Conservation (phyloP, 2,888 invertebrate species). For the Chromoteleia sp. region DNA sequence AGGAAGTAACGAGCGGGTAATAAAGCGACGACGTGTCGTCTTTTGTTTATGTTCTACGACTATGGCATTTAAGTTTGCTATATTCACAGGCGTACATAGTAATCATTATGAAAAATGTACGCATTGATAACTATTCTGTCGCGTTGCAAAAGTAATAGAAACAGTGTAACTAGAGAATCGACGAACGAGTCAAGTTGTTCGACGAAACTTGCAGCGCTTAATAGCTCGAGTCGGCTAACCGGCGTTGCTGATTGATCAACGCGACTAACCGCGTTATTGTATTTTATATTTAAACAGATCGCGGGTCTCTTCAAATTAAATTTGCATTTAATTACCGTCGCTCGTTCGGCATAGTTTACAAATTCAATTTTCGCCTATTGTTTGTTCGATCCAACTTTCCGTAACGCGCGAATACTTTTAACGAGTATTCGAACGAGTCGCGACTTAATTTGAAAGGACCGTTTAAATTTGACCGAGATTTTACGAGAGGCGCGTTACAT, state of each 20-base stretch:
- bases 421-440: too few species aligned
- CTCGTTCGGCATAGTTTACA: too few species aligned
- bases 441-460: too few species aligned
- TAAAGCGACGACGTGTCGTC: too few species aligned
- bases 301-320: not conserved
- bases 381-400: too few species aligned
- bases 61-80: too few species aligned
- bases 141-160: not conserved
- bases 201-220: slow-evolving; percentile 13
- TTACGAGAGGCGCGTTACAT: not conserved
- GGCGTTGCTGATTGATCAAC: slow-evolving; percentile 3
- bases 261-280: not conserved
- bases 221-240: not conserved
- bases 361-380: too few species aligned
- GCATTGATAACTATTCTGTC: slow-evolving; percentile 2
- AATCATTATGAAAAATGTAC: not conserved
- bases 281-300: not conserved
- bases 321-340: too few species aligned
- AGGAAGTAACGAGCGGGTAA: too few species aligned
- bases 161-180: not conserved
- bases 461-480: not conserved
- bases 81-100: not conserved
- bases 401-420: too few species aligned
- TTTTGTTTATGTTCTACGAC: not conserved
- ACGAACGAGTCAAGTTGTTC: slow-evolving; percentile 4